Conservation (phyloP, 64 coral and sea anemone genomes). For the Dendronephthya gigantea region DNA sequence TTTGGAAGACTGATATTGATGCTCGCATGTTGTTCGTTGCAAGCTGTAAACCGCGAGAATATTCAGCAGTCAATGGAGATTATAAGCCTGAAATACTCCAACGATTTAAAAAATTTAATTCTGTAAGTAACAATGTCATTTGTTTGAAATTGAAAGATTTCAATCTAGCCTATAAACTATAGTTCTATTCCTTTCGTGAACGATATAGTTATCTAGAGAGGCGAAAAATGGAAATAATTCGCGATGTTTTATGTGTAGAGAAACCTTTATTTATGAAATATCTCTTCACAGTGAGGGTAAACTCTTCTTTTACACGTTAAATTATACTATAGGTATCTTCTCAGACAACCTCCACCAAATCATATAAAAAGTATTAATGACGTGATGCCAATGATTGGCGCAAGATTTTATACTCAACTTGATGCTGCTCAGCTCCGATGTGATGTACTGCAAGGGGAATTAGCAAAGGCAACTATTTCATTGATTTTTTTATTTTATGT, state of each 20-base stretch:
- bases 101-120: conserved; percentile 83
- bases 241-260: too few species aligned
- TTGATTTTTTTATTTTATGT: background rate
- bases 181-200: too few species aligned
- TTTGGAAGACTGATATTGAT: background rate
- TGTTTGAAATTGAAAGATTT: too few species aligned
- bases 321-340: conserved; percentile 58
- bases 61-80: conserved; percentile 90
- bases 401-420: conserved; percentile 91
- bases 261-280: too few species aligned
- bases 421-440: conserved; percentile 79
- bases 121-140: conserved; percentile 71
- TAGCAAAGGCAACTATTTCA: conserved; percentile 59
- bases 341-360: conserved; percentile 52
- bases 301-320: background rate
- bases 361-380: conserved; percentile 96
- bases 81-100: conserved; percentile 78
- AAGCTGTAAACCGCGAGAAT: conserved; percentile 79
- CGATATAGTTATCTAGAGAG: too few species aligned
- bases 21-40: conserved; percentile 80
- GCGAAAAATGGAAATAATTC: too few species aligned
- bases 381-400: conserved; percentile 98
- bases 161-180: too few species aligned
- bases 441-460: conserved; percentile 87
- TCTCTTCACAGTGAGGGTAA: too few species aligned